Evolutionary conservation across 2,797 vertebrate genomes (phyloP).

Genomic region (Pyrocephalus nanus): DNA sequence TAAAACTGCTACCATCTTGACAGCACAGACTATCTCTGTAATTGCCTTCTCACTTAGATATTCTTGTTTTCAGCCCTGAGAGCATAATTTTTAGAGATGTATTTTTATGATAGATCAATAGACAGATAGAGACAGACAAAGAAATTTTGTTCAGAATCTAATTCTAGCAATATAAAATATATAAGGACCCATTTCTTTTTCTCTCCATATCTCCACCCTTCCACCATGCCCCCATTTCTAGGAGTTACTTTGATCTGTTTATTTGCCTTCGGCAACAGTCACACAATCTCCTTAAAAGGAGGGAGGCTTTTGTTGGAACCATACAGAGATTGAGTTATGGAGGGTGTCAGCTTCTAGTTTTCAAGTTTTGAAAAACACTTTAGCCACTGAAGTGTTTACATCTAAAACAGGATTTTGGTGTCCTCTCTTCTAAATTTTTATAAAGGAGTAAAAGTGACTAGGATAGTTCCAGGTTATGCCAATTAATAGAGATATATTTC

Average conservation of each 20-base stretch:
- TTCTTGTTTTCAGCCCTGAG: not conserved
- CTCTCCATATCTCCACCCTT: not conserved
- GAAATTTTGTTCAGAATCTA: not conserved
- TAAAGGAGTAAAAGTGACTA: not conserved
- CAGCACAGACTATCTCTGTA: not conserved
- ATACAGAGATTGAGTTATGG: not conserved
- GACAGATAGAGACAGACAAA: not conserved
- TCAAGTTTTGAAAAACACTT: not conserved
- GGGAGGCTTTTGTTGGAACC: not conserved
- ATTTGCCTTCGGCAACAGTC: not conserved
- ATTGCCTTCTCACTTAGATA: not conserved
- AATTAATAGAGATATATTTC: not conserved
- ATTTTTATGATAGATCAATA: not conserved
- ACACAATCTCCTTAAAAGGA: not conserved
- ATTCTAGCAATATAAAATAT: not conserved
- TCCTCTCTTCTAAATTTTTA: not conserved
- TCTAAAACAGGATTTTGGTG: not conserved
- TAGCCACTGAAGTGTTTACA: not conserved
- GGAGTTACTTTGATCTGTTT: not conserved
- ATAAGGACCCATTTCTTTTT: not conserved
- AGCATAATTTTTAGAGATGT: not conserved
- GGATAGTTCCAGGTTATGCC: not conserved
- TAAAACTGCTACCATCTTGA: not conserved
- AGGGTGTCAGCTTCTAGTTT: not conserved
- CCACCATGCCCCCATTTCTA: fast-evolving